Evolutionary conservation across 2,888 invertebrate species (phyloP).

Genomic region (Drosophila ustulata): DNA sequence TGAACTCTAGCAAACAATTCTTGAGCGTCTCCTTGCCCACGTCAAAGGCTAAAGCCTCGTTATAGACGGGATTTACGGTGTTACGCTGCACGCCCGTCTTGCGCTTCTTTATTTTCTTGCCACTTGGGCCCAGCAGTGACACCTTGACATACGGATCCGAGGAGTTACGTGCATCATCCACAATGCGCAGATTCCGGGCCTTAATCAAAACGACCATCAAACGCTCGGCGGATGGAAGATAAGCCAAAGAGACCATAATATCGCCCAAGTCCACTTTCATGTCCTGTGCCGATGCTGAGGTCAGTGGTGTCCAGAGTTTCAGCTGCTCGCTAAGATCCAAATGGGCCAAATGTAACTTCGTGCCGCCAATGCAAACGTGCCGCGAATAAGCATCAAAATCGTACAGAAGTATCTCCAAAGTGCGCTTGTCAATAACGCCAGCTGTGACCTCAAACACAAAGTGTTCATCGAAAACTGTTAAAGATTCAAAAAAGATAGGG

Average conservation of each 20-base stretch:
- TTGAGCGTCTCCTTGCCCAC: slow-evolving; percentile 89
- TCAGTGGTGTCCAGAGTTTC: slow-evolving; percentile 87
- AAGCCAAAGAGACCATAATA: slow-evolving; percentile 95
- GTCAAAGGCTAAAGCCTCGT: slow-evolving; percentile 97
- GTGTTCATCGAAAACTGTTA: slow-evolving; percentile 88
- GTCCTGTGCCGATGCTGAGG: slow-evolving; percentile 86
- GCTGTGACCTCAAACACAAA: slow-evolving; percentile 89
- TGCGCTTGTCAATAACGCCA: slow-evolving; percentile 86
- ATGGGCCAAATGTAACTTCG: slow-evolving; percentile 86
- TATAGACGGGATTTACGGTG: slow-evolving; percentile 95
- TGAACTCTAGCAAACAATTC: slow-evolving; percentile 87
- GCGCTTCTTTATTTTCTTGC: slow-evolving; percentile 96
- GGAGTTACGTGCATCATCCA: slow-evolving; percentile 95
- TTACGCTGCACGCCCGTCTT: slow-evolving; percentile 96
- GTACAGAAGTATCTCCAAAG: slow-evolving; percentile 88
- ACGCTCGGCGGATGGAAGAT: slow-evolving; percentile 95
- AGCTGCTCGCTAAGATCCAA: slow-evolving; percentile 87
- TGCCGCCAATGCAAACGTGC: slow-evolving; percentile 88
- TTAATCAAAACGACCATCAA: slow-evolving; percentile 96
- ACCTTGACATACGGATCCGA: slow-evolving; percentile 98
- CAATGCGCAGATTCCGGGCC: slow-evolving; percentile 95
- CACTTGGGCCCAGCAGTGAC: slow-evolving; percentile 93
- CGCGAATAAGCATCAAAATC: slow-evolving; percentile 89
- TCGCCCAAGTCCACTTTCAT: slow-evolving; percentile 94
- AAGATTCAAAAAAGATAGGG: neutral